phyloP scores from a whole-genome alignment of 2,888 invertebrate genomes.

The Antitype chi region DNA sequence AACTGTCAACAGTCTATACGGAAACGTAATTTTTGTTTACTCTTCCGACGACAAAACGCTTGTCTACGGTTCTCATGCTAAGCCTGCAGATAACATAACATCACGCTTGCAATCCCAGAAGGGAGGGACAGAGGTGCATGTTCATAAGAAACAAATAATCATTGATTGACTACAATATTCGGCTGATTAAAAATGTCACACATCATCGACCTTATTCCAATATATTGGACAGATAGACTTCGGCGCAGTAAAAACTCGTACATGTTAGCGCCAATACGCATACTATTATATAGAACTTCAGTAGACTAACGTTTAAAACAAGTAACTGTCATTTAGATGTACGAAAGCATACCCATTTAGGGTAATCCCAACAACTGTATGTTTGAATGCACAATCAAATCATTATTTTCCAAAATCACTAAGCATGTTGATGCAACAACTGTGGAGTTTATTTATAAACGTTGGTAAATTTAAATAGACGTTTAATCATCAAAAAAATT shows the following conservation, averaged over 20 bases:
- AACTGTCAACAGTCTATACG: too few species aligned
- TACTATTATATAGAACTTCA: background rate
- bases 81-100: background rate
- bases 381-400: background rate
- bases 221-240: background rate
- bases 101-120: background rate
- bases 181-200: too few species aligned
- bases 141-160: background rate
- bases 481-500: background rate
- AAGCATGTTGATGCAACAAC: background rate
- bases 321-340: conserved; percentile 8
- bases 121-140: background rate
- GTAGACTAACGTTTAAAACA: background rate
- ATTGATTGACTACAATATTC: background rate
- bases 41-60: too few species aligned
- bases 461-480: background rate
- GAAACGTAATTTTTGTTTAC: too few species aligned
- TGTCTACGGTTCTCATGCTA: too few species aligned
- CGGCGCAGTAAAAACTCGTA: too few species aligned
- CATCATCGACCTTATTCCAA: background rate
- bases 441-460: background rate
- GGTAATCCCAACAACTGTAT: conserved; percentile 1
- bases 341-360: conserved; percentile 8
- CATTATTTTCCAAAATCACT: conserved; percentile 9
- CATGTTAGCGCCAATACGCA: background rate